Evolutionary conservation across 2,888 invertebrate species (phyloP).

Genomic region (Ferrisia virgata): DNA sequence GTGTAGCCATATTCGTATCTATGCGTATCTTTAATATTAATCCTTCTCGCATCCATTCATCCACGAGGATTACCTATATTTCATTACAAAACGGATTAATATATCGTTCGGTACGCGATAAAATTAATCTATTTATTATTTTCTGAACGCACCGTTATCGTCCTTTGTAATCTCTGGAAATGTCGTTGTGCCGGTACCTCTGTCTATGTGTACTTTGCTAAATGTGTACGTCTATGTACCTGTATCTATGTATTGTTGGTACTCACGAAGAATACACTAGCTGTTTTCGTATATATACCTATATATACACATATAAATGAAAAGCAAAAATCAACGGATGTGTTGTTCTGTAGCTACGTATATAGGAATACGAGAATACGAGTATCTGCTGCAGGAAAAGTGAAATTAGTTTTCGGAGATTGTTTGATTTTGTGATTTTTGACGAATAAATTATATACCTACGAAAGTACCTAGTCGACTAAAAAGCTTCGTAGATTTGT

Average conservation of each 20-base stretch:
- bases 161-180: slow-evolving; percentile 17
- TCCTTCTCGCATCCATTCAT: slow-evolving; percentile 9
- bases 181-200: not conserved
- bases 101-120: slow-evolving; percentile 27
- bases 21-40: not conserved
- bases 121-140: slow-evolving; percentile 38
- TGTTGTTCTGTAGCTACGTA: too few species aligned
- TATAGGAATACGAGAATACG: not conserved
- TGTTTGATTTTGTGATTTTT: not conserved
- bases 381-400: not conserved
- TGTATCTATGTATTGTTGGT: not conserved
- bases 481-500: not conserved
- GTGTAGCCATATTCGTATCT: not conserved
- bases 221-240: too few species aligned
- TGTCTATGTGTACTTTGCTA: too few species aligned
- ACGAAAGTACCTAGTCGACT: not conserved
- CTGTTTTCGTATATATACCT: not conserved
- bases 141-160: slow-evolving; percentile 5
- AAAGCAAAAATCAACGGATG: not conserved
- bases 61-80: slow-evolving; percentile 15
- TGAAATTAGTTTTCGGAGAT: not conserved
- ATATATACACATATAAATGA: too few species aligned
- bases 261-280: not conserved
- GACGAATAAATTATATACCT: not conserved
- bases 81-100: slow-evolving; percentile 36